These are phyloP conservation scores for Cosmia pyralina DNA, from an alignment of 2,888 invertebrate genomes.

Conservation along the genomic window DNA sequence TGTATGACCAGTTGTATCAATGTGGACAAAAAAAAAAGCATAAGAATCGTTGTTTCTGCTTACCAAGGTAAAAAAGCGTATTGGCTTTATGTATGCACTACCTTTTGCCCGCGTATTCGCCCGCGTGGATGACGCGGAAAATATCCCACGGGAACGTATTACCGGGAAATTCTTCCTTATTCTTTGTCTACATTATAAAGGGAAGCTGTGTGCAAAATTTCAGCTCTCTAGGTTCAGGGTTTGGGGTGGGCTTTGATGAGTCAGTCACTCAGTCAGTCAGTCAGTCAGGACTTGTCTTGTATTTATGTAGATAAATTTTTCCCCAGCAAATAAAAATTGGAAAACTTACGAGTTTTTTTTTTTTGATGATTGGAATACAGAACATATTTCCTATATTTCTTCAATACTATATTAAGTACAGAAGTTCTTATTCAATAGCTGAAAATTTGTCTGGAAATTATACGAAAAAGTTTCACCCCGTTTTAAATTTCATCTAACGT, in stretches of 20 bases:
- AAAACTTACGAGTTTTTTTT: not conserved
- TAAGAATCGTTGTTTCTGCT: not conserved
- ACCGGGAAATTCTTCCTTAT: too few relatives aligned
- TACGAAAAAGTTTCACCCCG: not conserved
- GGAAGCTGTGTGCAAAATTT: too few relatives aligned
- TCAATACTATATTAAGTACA: not conserved
- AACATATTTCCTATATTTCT: not conserved
- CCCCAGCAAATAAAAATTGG: not conserved
- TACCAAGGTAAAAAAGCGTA: not conserved
- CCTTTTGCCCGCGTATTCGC: too few relatives aligned
- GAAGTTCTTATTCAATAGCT: not conserved
- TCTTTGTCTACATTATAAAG: too few relatives aligned
- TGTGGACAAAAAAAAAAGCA: not conserved
- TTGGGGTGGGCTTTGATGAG: too few relatives aligned
- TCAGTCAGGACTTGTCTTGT: too few relatives aligned
- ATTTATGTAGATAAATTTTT: too few relatives aligned
- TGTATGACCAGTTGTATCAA: not conserved
- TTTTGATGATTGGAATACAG: not conserved
- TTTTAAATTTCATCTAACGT: not conserved
- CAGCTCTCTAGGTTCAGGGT: too few relatives aligned
- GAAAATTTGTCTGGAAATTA: not conserved
- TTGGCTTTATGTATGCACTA: not conserved
- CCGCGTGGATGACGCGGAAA: too few relatives aligned
- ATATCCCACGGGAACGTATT: too few relatives aligned
- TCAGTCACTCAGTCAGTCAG: too few relatives aligned